Evolutionary conservation across 1,140 invertebrate species (phyloP), one percentile per base, ranked within the genome.

Genomic region (Megalopta genalis): DNA sequence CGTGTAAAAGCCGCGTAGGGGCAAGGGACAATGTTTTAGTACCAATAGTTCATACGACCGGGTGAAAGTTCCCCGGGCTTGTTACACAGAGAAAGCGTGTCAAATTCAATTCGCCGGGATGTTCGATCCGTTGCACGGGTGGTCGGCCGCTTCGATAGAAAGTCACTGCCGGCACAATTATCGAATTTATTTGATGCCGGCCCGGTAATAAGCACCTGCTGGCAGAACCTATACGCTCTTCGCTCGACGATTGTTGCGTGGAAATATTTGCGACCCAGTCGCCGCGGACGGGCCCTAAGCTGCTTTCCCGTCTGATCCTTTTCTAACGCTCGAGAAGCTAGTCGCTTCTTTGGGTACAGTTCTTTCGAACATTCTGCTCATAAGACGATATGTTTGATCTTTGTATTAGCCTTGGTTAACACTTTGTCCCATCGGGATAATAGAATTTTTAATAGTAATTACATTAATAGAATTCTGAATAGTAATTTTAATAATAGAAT

Each of bases 141-240:
- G 74, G 73, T 37, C 65, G 69, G 5, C 14, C 10, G 32, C 42
- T 57, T 7, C 60, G 32, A 49, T 32, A 64, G 49, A 37, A 78
- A 25, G 70, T 10, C 59, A 25, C 25, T 16, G 49, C 16, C 0
- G 64, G 67, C 39, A 54, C 76, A 42, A 77, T 77, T 77, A 77
- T 72, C 68, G 68, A 64, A 77, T 77, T 72, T 72, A 77, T 77
- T 77, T 77, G 64, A 77, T 71, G 76, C 60, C 21, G 7, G 32
- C 14, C 37, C 23, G 4, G 2, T 72, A 78, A 78, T 65, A 39
- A 78, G 68, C 42, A 72, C 46, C 46, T 64, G 16, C 25, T 23
- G 23, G 27, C 27, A 37, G 32, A 60, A 52, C 25, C 65, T 62
- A 52, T 69, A 69, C 18, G 32, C 59, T 60, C 59, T 39, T 57